A percentile compares a stretch with the other conserved stretches of the same genome.
Conservation (phyloP, 2,113 vertebrate genomes). For the Oncorhynchus keta region DNA sequence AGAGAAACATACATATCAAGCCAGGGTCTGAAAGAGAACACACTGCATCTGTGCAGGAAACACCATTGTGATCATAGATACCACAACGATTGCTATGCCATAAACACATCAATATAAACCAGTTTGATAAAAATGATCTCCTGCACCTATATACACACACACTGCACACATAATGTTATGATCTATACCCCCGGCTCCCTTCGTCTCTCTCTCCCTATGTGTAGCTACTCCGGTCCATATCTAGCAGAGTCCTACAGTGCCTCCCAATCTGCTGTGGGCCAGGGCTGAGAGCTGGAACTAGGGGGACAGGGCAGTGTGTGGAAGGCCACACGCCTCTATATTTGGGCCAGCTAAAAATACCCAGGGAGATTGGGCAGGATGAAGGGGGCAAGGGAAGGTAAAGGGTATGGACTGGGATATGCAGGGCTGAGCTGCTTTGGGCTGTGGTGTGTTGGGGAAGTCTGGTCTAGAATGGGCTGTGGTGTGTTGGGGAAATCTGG, state of each 20-base stretch:
- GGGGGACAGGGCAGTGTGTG: slow-evolving; percentile 27
- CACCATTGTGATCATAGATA: neutral
- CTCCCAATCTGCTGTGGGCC: slow-evolving; percentile 5
- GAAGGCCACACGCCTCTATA: slow-evolving; percentile 70
- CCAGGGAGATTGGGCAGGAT: slow-evolving; percentile 15
- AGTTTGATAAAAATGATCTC: neutral
- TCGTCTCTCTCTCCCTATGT: slow-evolving; percentile 4
- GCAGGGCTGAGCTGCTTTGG: no score
- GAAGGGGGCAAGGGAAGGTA: neutral
- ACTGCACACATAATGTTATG: neutral
- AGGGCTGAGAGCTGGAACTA: neutral
- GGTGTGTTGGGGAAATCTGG: neutral
- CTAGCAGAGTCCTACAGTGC: slow-evolving; percentile 57
- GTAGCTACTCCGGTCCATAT: slow-evolving; percentile 45
- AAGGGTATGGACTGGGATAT: no score
- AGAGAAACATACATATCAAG: slow-evolving; percentile 5
- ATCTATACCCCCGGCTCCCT: neutral
- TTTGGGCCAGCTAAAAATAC: slow-evolving; percentile 85
- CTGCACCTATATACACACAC: neutral
- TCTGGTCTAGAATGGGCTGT: no score
- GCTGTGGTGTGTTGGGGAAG: no score
- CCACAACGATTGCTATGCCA: neutral
- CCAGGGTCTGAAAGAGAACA: no score
- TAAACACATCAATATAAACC: neutral
- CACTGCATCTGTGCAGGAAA: neutral